Evolutionary conservation across 2,888 invertebrate genomes (phyloP).

Genomic region (Sinelater perroti): DNA sequence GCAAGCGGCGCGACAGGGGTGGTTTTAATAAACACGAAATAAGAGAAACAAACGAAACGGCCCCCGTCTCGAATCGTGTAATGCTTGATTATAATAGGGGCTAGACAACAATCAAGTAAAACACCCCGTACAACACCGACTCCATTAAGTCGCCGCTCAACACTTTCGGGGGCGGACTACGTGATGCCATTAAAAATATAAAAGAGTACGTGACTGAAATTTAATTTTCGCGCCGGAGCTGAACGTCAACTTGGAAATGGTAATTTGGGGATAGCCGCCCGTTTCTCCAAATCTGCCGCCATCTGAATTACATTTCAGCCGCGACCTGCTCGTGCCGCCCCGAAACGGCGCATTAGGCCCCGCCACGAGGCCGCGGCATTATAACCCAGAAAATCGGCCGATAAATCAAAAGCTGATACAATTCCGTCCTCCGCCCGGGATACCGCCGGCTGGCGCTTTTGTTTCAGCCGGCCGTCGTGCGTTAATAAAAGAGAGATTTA

Average conservation of each 20-base stretch:
- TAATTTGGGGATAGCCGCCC: too few species aligned
- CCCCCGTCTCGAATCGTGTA: slow-evolving; percentile 18
- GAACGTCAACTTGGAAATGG: too few species aligned
- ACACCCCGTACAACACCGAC: slow-evolving; percentile 20
- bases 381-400: slow-evolving; percentile 21
- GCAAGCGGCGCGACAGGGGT: slow-evolving; percentile 14
- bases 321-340: too few species aligned
- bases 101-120: slow-evolving; percentile 31
- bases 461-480: slow-evolving; percentile 24
- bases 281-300: too few species aligned
- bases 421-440: not conserved
- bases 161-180: slow-evolving; percentile 21
- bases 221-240: too few species aligned
- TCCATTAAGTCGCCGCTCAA: slow-evolving; percentile 26
- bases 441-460: too few species aligned
- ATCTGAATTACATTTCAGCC: too few species aligned
- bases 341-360: too few species aligned
- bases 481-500: slow-evolving; percentile 35
- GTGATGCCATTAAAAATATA: slow-evolving; percentile 34
- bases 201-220: slow-evolving; percentile 30
- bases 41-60: slow-evolving; percentile 18
- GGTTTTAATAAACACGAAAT: slow-evolving; percentile 25
- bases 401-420: slow-evolving; percentile 32
- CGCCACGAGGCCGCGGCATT: slow-evolving; percentile 26
- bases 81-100: slow-evolving; percentile 25